Evolutionary conservation across 1,140 invertebrate genomes (phyloP), one percentile per base, ranked within the genome.

Genomic region (Eumeta japonica): DNA sequence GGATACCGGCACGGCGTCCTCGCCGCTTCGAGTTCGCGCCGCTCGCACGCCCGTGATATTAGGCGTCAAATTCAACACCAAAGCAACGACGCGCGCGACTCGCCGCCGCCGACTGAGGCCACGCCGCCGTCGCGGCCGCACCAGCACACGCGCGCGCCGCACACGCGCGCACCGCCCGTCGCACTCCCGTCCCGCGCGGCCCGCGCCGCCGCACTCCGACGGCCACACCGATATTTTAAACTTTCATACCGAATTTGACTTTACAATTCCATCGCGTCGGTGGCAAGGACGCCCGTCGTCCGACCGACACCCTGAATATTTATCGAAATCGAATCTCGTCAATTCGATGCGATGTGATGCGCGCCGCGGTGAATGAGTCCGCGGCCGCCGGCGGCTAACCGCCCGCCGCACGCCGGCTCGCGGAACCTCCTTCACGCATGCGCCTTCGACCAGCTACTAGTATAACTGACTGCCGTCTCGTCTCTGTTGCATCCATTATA

Each of bases 21-120:
- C 53, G 52, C 50, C 37, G 55, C 51, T 24, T 24, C 5, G 5
- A 52, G 53, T 48, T 60, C 56, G 62, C 53, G 54, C 50, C 28
- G 49, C 54, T 54, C 48, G 48, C 53, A 24, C 20, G 20, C 5
- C n/a, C 20, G n/a, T n/a, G 20, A 24, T n/a, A 24, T 5, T 24
- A 7, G 5, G 5, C 20, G n/a, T n/a, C n/a, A n/a, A 24, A 24
- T 7, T 24, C 5, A 24, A n/a, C 20, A n/a, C 20, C 20, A n/a
- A 61, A 15, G 29, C 7, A 58, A 64, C 62, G 60, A 68, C 63
- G 60, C 63, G 65, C 62, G 62, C 64, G 67, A 60, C 58, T 68
- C 55, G 64, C 62, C 54, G 58, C 55, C 61, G 67, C 57, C 67
- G 62, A 72, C 64, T 72, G 62, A 67, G 62, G 61, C 58, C 52